phyloP scores from a whole-genome alignment of 2,888 invertebrate species.

The Protodeltote pygarga region DNA sequence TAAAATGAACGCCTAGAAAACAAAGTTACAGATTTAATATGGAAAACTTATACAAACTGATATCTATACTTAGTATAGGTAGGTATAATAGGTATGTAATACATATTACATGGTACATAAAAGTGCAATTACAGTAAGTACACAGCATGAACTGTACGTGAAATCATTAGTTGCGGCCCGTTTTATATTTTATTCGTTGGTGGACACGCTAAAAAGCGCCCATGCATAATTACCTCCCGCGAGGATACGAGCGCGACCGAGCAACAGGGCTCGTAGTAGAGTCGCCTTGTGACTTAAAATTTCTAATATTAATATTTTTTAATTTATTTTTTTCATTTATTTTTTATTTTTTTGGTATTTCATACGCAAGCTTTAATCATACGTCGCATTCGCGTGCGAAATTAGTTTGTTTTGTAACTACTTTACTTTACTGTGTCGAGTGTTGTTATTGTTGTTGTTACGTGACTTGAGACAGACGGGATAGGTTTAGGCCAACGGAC shows the following conservation, averaged over 20 bases:
- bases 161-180: slow-evolving; percentile 80
- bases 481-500: too few relatives aligned
- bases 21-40: too few relatives aligned
- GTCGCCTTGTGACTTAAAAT: slow-evolving; percentile 37
- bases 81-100: slow-evolving; percentile 1
- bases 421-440: too few relatives aligned
- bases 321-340: slow-evolving; percentile 1
- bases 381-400: too few relatives aligned
- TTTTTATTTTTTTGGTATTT: not conserved
- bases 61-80: too few relatives aligned
- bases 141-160: slow-evolving; percentile 55
- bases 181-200: slow-evolving; percentile 83
- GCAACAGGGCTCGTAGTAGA: slow-evolving; percentile 58
- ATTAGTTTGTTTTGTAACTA: too few relatives aligned
- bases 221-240: slow-evolving; percentile 86
- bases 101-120: slow-evolving; percentile 14
- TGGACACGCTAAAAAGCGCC: slow-evolving; percentile 84
- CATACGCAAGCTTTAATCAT: too few relatives aligned
- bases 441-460: too few relatives aligned
- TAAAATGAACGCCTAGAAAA: too few relatives aligned
- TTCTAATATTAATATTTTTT: slow-evolving; percentile 11
- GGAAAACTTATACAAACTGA: too few relatives aligned
- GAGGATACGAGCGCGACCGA: slow-evolving; percentile 67
- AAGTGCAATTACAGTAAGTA: slow-evolving; percentile 42
- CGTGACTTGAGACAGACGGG: too few relatives aligned